Conservation (phyloP, 2,888 invertebrate genomes). For the Autographa gamma region DNA sequence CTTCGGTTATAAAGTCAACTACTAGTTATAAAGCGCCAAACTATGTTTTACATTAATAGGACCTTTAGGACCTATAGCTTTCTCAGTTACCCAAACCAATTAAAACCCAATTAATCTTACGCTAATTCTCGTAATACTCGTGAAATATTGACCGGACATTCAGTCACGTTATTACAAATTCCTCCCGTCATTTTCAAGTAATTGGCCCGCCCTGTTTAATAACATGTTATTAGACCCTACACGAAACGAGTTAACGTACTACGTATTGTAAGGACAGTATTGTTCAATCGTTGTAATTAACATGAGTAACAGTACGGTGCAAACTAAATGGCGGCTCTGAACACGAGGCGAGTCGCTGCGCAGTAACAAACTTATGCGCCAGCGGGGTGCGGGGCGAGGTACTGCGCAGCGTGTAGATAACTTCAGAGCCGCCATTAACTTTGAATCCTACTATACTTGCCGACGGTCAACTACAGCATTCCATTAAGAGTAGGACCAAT, state of each 20-base stretch:
- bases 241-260: conserved; percentile 29
- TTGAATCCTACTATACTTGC: too few relatives aligned
- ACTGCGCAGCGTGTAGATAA: too few relatives aligned
- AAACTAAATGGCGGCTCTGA: too few relatives aligned
- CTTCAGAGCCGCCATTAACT: too few relatives aligned
- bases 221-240: conserved; percentile 40
- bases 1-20: background rate
- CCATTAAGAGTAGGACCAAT: conserved; percentile 14
- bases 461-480: conserved; percentile 39
- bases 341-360: too few relatives aligned
- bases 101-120: conserved; percentile 3
- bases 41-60: too few relatives aligned
- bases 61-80: background rate
- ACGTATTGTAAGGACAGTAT: conserved; percentile 35
- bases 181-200: conserved; percentile 34
- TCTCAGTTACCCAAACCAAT: background rate
- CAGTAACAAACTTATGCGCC: too few relatives aligned
- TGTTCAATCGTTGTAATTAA: conserved; percentile 50
- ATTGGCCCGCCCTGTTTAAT: conserved; percentile 50
- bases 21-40: background rate
- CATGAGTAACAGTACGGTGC: too few relatives aligned
- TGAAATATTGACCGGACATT: conserved; percentile 10
- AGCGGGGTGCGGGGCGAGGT: too few relatives aligned
- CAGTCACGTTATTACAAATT: conserved; percentile 39
- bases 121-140: background rate